Conservation (phyloP, 1,140 invertebrate genomes). For the Orchestia grillus region DNA sequence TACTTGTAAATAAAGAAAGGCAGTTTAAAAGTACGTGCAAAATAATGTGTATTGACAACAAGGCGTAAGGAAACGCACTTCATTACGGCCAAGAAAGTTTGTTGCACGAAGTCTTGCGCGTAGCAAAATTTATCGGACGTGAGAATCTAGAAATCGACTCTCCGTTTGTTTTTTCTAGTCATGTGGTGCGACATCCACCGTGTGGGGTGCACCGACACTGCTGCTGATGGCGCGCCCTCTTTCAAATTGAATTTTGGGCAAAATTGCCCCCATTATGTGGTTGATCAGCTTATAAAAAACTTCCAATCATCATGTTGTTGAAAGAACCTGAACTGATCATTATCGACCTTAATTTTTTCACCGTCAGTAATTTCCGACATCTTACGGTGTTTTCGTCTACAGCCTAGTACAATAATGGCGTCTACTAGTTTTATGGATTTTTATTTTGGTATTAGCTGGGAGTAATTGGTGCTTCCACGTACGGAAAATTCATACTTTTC, state of each 20-base stretch:
- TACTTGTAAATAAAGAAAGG: no score
- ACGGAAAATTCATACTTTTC: no score
- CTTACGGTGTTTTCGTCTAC: background rate
- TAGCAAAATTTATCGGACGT: background rate
- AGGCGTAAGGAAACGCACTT: no score
- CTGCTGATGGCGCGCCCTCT: background rate
- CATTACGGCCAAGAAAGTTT: background rate
- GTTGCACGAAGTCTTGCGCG: background rate
- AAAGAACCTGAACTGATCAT: background rate
- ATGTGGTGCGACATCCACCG: background rate
- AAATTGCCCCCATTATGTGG: conserved; percentile 12
- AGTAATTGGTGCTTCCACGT: no score
- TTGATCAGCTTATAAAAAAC: background rate
- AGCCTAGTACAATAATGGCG: background rate
- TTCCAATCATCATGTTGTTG: background rate
- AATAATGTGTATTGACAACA: no score
- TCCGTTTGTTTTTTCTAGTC: background rate
- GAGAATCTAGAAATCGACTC: background rate
- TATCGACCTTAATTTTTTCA: background rate
- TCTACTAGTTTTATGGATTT: background rate
- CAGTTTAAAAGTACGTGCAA: no score
- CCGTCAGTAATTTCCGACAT: background rate
- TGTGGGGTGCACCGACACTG: background rate
- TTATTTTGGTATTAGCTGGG: background rate
- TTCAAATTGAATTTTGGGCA: background rate